Base-by-base conservation (phyloP, 2,113 vertebrate genomes). In the Onychostruthus taczanowskii region DNA sequence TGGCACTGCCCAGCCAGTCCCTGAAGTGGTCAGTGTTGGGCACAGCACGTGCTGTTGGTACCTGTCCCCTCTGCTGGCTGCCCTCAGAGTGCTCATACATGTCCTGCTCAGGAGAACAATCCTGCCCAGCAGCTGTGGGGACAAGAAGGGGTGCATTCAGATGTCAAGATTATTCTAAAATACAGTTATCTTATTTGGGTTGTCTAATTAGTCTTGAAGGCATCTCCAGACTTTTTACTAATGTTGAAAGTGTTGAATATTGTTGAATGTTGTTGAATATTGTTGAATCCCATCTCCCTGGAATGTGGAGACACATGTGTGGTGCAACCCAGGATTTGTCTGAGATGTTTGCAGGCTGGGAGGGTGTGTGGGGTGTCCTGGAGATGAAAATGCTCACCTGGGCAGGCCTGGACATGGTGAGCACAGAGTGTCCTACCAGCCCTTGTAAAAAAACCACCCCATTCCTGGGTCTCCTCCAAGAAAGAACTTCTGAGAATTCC, bases 1-100 rank as follows among this genome's bases (percentile, higher is more conserved):
- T 81, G 77, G 2, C 0, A 0, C 30, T 89, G 82, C 61, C 43
- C 59, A 46, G 1, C 7, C 6, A 1, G 69, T 7, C 6, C 1
- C 44, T 77, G 41, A 22, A 37, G 28, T 18, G n/a, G 13, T 20
- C 2, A 0, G 33, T 33, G 73, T 13, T 13, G 8, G 33, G n/a
- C 50, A 13, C 35, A 41, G 66, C 70, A 24, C 4, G 3, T 15
- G 30, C n/a, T 68, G 24, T 18, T 53, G 56, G 46, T 21, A 14
- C 24, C 13, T 2, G 35, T 87, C 56, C 49, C n/a, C 37, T 72
- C 49, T 61, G 63, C 80, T 69, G 52, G 47, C 79, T 90, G 68
- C 50, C 58, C 43, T 75, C 33, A 10, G 59, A 88, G 24, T 11
- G 41, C 55, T 62, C 46, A 7, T 47, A 50, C 5, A 1, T 9